phyloP scores from a whole-genome alignment of 1,140 invertebrate species.

The Trichonephila clavata region DNA sequence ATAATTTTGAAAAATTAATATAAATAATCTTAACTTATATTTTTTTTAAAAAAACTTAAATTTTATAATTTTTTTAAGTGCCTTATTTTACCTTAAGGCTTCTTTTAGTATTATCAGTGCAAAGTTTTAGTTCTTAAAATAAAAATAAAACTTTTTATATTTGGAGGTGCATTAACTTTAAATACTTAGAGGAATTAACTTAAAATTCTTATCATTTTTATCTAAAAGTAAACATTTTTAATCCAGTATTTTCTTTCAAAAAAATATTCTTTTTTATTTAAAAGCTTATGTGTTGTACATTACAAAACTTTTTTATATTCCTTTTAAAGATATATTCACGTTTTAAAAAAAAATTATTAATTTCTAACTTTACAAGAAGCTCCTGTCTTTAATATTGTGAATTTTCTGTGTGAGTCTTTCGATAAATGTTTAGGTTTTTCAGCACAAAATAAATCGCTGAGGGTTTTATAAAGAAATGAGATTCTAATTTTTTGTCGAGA shows the following conservation, averaged over 20 bases:
- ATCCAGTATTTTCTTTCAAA: neutral
- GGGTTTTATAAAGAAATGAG: slow-evolving; percentile 43
- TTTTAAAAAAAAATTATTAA: neutral
- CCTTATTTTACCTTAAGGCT: too few relatives aligned
- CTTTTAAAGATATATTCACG: slow-evolving; percentile 42
- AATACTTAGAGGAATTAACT: too few relatives aligned
- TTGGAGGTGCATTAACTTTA: too few relatives aligned
- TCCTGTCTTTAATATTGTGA: slow-evolving; percentile 3
- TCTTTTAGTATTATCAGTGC: too few relatives aligned
- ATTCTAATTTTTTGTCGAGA: neutral
- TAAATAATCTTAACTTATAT: too few relatives aligned
- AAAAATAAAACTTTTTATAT: too few relatives aligned
- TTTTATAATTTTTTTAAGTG: too few relatives aligned
- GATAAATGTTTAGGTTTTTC: slow-evolving; percentile 62
- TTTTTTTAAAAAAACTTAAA: too few relatives aligned
- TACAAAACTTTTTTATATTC: slow-evolving; percentile 41
- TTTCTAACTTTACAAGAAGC: slow-evolving; percentile 37
- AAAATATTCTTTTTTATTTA: neutral
- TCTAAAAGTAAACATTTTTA: neutral
- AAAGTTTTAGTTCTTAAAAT: too few relatives aligned
- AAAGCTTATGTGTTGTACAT: neutral
- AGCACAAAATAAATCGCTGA: neutral
- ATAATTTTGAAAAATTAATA: too few relatives aligned
- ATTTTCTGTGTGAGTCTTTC: slow-evolving; percentile 66
- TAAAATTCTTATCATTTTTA: too few relatives aligned